Evolutionary conservation across 2,113 vertebrate species (phyloP).

Genomic region (Heterotis niloticus): DNA sequence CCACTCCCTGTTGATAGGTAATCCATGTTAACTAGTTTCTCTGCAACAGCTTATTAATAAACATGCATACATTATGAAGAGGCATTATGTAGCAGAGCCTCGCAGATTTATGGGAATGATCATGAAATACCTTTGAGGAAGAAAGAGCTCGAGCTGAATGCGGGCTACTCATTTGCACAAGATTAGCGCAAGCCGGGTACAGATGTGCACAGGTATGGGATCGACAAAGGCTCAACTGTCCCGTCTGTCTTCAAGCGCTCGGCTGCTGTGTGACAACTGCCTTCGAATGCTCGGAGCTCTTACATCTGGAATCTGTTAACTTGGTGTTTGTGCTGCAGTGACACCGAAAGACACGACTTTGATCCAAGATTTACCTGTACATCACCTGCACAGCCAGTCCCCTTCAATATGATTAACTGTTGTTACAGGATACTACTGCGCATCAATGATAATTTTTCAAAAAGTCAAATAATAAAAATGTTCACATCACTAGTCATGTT

Average conservation of each 20-base stretch:
- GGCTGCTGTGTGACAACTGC: neutral
- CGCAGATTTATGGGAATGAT: conserved; percentile 60
- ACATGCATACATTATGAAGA: conserved; percentile 59
- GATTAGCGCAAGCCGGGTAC: conserved; percentile 45
- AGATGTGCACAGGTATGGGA: conserved; percentile 22
- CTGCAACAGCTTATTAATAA: conserved; percentile 55
- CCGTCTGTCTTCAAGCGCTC: neutral
- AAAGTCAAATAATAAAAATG: neutral
- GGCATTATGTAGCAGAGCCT: conserved; percentile 67
- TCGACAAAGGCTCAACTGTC: neutral
- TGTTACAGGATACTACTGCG: no score
- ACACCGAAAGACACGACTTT: no score
- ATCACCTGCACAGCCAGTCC: no score
- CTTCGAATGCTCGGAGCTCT: neutral
- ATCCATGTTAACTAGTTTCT: conserved; percentile 61
- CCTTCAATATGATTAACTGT: no score
- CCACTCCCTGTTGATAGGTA: conserved; percentile 56
- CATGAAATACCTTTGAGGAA: conserved; percentile 66
- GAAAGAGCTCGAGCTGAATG: conserved; percentile 50
- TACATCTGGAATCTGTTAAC: neutral
- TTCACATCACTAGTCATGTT: neutral
- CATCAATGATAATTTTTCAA: neutral
- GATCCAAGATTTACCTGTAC: neutral
- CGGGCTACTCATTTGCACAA: conserved; percentile 50
- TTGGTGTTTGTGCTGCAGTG: neutral